Evolutionary conservation across 1,140 invertebrate genomes (phyloP), one percentile per base, ranked within the genome.

Genomic region (Drosophila subobscura): DNA sequence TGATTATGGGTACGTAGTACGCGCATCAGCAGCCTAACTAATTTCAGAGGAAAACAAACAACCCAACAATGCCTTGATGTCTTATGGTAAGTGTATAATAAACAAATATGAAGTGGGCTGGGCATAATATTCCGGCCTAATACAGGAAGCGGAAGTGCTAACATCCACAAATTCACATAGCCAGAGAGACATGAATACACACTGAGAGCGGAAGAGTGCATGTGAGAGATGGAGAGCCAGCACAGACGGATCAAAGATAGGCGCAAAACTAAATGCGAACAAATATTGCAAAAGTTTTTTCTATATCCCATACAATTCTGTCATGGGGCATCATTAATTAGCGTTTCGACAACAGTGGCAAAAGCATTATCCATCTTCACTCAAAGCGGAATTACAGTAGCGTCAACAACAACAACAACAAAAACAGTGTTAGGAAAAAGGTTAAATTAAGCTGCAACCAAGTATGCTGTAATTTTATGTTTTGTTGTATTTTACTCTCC

Each of bases 261-360:
- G 51, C 33, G 10, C 51, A 79, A 79, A 78, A 86, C 81, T 80
- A 81, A 86, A 86, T 86, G 73, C 45, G 67, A 85, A 85, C 81
- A 81, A 81, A 86, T 86, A 86, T 86, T 86, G 81, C 81, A 75
- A 86, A 86, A 86, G 83, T 86, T 86, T 86, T 61, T 81, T 57
- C 81, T 42, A 50, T 67, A 81, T 65, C 73, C 60, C 83, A 86
- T 86, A 86, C 81, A 86, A 86, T 86, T 86, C 81, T 88, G 81
- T 86, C 81, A 88, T 81, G 81, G 83, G 33, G 73, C 81, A 81
- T 86, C 81, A 86, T 86, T 86, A 86, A 86, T 86, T 86, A 86
- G 83, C 68, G 55, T 47, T 51, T 41, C 53, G 52, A 45, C 16
- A 20, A 46, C 66, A 74, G 14, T 5, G 23, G 58, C n/a, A n/a